Percentiles rank a stretch among this genome's conserved stretches.
These are phyloP conservation scores for Troglohyphantes excavatus DNA, from an alignment of 2,888 invertebrate species.

Conservation along the genomic window DNA sequence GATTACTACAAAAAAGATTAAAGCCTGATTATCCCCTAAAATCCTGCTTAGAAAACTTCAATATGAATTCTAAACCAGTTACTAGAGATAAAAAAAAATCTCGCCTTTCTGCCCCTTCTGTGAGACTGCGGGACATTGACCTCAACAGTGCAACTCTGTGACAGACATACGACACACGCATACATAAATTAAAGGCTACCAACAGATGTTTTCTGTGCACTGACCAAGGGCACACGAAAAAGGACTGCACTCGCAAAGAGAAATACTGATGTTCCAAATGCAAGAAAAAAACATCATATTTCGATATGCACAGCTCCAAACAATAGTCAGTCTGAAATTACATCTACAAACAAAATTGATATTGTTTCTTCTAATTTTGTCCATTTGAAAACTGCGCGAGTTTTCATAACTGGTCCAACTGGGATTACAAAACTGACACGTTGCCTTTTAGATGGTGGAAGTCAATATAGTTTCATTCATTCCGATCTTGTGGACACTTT, in stretches of 20 bases:
- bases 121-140: neutral
- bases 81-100: too few species aligned
- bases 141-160: neutral
- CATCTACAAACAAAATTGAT: neutral
- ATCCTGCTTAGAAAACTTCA: too few species aligned
- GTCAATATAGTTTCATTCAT: constrained; percentile 22
- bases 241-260: neutral
- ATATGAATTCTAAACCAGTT: too few species aligned
- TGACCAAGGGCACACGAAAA: neutral
- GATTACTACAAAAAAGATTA: constrained; percentile 20
- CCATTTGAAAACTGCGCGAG: neutral
- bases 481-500: constrained; percentile 21
- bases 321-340: neutral
- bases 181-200: neutral
- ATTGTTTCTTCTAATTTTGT: neutral
- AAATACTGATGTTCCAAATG: neutral
- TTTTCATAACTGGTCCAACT: constrained; percentile 21
- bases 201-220: neutral
- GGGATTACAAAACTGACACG: constrained; percentile 30
- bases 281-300: neutral
- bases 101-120: neutral
- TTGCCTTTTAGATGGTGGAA: neutral
- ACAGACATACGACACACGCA: neutral
- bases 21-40: neutral
- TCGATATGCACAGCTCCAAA: neutral